Evolutionary conservation across 2,888 invertebrate species (phyloP).

Genomic region (Hydroisotoma schaefferi): DNA sequence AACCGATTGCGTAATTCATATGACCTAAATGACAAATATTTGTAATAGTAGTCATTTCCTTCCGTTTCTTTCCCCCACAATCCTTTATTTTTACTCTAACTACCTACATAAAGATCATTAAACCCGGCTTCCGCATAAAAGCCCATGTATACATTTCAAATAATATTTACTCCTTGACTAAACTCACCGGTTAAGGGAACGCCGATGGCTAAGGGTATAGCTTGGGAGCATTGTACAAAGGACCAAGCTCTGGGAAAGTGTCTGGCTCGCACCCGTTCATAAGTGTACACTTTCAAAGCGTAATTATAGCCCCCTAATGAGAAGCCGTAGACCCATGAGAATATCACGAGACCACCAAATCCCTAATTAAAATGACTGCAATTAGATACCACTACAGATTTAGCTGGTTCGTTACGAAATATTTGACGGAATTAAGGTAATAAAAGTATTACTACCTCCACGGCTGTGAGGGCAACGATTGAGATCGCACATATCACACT

Average conservation of each 20-base stretch:
- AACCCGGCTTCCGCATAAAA: no score
- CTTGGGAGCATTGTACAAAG: conserved; percentile 81
- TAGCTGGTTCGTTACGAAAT: not conserved
- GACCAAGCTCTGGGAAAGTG: conserved; percentile 87
- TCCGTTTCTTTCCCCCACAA: no score
- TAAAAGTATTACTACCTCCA: conserved; percentile 64
- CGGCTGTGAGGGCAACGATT: conserved; percentile 71
- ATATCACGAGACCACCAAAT: conserved; percentile 70
- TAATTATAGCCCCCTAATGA: conserved; percentile 86
- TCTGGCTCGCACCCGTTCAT: conserved; percentile 77
- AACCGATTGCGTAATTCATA: conserved; percentile 72
- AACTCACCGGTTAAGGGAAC: conserved; percentile 57
- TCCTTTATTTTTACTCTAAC: not conserved
- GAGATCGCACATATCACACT: conserved; percentile 74
- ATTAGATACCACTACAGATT: conserved; percentile 52
- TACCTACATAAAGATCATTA: no score
- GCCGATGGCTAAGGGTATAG: conserved; percentile 77
- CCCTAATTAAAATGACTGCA: conserved; percentile 55
- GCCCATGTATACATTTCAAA: no score
- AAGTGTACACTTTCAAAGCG: conserved; percentile 83
- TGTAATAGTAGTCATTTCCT: not conserved
- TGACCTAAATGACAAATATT: conserved; percentile 66
- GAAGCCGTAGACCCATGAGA: conserved; percentile 60
- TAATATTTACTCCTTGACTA: not conserved
- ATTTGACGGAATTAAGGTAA: not conserved